Conservation (phyloP, 2,888 invertebrate species). For the Unio pictorum region DNA sequence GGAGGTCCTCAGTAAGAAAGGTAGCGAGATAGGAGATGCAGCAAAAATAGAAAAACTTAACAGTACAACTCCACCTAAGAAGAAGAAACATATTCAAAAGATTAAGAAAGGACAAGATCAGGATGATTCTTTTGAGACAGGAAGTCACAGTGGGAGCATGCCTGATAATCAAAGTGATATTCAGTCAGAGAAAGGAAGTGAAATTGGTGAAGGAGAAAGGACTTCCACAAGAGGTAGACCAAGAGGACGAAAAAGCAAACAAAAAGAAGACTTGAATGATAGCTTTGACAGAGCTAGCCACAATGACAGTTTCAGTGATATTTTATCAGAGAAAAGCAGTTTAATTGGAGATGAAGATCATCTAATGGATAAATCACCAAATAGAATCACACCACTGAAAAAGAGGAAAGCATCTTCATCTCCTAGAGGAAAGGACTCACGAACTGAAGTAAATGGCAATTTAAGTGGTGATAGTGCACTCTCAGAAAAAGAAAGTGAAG, state of each 20-base stretch:
- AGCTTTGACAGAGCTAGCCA: conserved; percentile 27
- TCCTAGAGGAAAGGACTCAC: conserved; percentile 3
- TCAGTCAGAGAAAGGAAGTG: conserved; percentile 29
- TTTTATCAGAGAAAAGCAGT: conserved; percentile 29
- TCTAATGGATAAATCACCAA: conserved; percentile 19
- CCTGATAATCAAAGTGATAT: conserved; percentile 32
- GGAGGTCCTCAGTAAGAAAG: too few relatives aligned
- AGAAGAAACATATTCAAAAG: too few relatives aligned
- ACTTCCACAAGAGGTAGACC: conserved; percentile 16
- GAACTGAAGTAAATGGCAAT: conserved; percentile 28
- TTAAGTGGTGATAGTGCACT: conserved; percentile 4
- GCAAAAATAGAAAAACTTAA: too few relatives aligned
- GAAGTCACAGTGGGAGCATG: conserved; percentile 13
- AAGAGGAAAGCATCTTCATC: conserved; percentile 15
- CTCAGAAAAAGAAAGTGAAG: too few relatives aligned
- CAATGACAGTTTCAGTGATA: conserved; percentile 31
- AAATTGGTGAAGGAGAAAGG: conserved; percentile 13
- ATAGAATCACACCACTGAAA: conserved; percentile 36
- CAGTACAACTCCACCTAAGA: too few relatives aligned
- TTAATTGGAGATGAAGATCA: conserved; percentile 24
- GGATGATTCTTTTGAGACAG: too few relatives aligned
- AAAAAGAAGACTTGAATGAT: conserved; percentile 20
- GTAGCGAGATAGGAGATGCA: too few relatives aligned
- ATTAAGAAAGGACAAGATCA: too few relatives aligned
- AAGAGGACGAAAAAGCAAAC: conserved; percentile 22